Evolutionary conservation across 2,113 vertebrate species (phyloP).

Genomic region (Candoia aspera): DNA sequence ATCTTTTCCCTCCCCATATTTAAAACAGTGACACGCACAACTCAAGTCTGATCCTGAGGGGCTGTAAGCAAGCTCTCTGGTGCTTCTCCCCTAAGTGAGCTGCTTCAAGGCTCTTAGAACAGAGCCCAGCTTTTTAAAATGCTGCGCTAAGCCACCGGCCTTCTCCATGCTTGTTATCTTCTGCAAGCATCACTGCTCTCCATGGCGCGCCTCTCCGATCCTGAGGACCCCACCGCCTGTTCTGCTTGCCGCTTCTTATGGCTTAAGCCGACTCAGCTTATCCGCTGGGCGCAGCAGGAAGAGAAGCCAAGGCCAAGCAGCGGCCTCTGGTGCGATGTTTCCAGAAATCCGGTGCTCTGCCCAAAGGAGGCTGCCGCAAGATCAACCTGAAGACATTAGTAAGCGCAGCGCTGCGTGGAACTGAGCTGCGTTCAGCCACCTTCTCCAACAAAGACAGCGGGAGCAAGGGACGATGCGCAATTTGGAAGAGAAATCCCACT

Average conservation of each 20-base stretch:
- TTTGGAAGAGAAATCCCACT: slow-evolving; percentile 45
- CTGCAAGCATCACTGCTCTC: background rate
- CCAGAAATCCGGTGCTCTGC: background rate
- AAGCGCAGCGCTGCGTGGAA: background rate
- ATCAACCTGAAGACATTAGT: background rate
- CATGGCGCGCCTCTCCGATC: too few species aligned
- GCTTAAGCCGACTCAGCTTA: background rate
- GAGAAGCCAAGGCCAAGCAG: background rate
- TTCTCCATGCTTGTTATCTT: background rate
- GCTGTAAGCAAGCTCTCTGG: background rate
- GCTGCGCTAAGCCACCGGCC: background rate
- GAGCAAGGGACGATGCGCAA: background rate
- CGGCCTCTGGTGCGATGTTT: background rate
- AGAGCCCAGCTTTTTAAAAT: background rate
- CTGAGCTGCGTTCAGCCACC: background rate
- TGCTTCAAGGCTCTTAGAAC: background rate
- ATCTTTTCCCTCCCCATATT: background rate
- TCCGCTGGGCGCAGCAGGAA: background rate
- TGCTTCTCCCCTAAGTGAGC: background rate
- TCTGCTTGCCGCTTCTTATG: background rate
- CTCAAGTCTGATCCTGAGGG: background rate
- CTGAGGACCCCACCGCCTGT: background rate
- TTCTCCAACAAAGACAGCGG: background rate
- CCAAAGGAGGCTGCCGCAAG: background rate
- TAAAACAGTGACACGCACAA: background rate